Conservation (phyloP, 2,113 vertebrate species). For the Craseonycteris thonglongyai region DNA sequence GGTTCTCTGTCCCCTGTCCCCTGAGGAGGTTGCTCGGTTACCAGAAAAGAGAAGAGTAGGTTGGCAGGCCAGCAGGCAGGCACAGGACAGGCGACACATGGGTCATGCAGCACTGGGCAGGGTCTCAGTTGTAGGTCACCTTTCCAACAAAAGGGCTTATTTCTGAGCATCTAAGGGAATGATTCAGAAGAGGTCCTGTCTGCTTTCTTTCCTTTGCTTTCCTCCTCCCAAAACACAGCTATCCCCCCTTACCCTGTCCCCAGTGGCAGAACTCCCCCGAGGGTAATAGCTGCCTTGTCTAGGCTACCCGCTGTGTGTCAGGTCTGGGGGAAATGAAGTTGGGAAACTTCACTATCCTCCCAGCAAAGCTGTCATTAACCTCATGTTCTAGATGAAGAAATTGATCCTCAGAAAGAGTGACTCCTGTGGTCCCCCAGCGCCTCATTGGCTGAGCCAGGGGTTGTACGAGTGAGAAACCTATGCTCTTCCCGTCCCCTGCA, state of each 20-base stretch:
- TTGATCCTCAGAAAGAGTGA: background rate
- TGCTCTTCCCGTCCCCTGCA: background rate
- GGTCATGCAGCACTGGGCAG: background rate
- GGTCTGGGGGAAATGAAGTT: background rate
- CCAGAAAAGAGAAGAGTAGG: background rate
- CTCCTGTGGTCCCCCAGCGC: background rate
- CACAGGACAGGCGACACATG: accelerated
- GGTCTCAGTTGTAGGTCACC: background rate
- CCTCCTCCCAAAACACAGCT: background rate
- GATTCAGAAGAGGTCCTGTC: background rate
- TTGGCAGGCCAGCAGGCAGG: background rate
- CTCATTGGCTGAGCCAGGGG: background rate
- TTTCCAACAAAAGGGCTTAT: background rate
- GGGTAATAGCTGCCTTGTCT: background rate
- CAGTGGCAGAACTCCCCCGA: accelerated
- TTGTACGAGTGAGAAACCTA: too few species aligned
- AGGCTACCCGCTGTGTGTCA: background rate
- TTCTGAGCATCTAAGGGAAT: background rate
- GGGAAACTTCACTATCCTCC: background rate
- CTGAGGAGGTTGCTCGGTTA: background rate
- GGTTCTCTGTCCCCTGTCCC: background rate
- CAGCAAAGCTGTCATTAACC: background rate
- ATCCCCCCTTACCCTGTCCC: background rate
- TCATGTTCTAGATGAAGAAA: background rate
- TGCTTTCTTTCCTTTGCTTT: background rate